phyloP scores from a whole-genome alignment of 1,140 invertebrate genomes.

The Oedothorax gibbosus region DNA sequence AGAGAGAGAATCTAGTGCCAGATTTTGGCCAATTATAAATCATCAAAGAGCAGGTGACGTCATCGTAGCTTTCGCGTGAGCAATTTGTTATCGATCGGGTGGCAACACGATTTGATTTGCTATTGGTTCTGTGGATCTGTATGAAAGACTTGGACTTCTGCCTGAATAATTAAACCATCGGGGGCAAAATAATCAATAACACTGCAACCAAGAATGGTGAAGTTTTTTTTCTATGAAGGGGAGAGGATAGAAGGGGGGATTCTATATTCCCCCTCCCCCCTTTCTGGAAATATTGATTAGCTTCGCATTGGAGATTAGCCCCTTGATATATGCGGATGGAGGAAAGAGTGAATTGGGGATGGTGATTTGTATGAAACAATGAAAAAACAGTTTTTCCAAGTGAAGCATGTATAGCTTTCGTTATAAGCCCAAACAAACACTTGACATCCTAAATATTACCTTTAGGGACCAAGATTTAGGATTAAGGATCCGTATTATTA shows the following conservation, averaged over 20 bases:
- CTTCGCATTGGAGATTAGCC: slow-evolving; percentile 58
- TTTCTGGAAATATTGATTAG: slow-evolving; percentile 48
- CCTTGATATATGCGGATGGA: slow-evolving; percentile 28
- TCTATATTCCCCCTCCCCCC: not conserved
- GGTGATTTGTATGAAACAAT: too few species aligned
- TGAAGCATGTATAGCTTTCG: too few species aligned
- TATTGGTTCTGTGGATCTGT: slow-evolving; percentile 58
- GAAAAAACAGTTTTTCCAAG: too few species aligned
- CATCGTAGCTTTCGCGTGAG: slow-evolving; percentile 61
- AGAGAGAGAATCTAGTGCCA: slow-evolving; percentile 53
- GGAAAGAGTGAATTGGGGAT: not conserved
- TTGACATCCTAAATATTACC: too few species aligned
- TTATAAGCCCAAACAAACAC: too few species aligned
- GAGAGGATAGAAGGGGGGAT: not conserved
- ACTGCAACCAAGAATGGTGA: slow-evolving; percentile 49
- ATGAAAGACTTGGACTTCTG: slow-evolving; percentile 60
- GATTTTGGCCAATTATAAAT: slow-evolving; percentile 62
- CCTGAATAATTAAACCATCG: slow-evolving; percentile 61
- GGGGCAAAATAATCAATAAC: slow-evolving; percentile 61
- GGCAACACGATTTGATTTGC: slow-evolving; percentile 61
- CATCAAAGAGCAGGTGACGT: slow-evolving; percentile 61
- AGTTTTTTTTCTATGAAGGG: slow-evolving; percentile 20
- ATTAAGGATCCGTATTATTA: too few species aligned
- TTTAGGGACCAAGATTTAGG: too few species aligned
- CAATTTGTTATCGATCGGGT: slow-evolving; percentile 61